Conservation (phyloP, 2,888 invertebrate species). For the Andrena haemorrhoa region DNA sequence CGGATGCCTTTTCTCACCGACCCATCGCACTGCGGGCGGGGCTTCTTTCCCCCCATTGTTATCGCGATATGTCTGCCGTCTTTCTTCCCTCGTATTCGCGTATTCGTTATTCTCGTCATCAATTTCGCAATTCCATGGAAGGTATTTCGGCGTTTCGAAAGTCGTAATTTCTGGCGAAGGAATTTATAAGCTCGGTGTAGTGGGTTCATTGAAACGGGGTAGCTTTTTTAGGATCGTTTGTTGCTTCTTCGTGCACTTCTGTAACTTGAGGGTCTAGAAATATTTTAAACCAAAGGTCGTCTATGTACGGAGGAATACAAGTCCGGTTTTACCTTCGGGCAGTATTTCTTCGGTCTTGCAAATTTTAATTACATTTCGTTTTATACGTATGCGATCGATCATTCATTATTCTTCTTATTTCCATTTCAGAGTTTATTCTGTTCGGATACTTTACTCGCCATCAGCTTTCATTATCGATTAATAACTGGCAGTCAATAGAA, state of each 20-base stretch:
- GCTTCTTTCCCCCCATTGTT: conserved; percentile 27
- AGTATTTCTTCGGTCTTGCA: not conserved
- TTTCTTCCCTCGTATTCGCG: not conserved
- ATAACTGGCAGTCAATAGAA: not conserved
- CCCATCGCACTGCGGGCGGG: conserved; percentile 30
- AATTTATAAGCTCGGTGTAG: too few species aligned
- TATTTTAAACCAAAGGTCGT: not conserved
- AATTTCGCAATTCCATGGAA: not conserved
- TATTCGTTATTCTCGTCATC: not conserved
- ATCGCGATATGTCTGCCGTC: conserved; percentile 24
- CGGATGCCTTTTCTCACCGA: conserved; percentile 28
- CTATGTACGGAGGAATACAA: not conserved
- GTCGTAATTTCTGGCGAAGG: too few species aligned
- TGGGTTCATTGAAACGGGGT: too few species aligned
- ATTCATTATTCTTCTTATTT: not conserved
- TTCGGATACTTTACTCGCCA: not conserved
- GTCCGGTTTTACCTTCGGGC: not conserved
- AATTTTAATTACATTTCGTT: not conserved
- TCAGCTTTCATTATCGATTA: not conserved
- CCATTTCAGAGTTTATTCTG: not conserved
- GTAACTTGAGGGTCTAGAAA: not conserved
- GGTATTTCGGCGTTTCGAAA: not conserved
- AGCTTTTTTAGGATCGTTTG: not conserved
- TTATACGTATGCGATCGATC: not conserved
- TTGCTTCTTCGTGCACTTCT: not conserved